Evolutionary conservation across 2,797 vertebrate species (phyloP).

Genomic region (Gephyroberyx darwinii): DNA sequence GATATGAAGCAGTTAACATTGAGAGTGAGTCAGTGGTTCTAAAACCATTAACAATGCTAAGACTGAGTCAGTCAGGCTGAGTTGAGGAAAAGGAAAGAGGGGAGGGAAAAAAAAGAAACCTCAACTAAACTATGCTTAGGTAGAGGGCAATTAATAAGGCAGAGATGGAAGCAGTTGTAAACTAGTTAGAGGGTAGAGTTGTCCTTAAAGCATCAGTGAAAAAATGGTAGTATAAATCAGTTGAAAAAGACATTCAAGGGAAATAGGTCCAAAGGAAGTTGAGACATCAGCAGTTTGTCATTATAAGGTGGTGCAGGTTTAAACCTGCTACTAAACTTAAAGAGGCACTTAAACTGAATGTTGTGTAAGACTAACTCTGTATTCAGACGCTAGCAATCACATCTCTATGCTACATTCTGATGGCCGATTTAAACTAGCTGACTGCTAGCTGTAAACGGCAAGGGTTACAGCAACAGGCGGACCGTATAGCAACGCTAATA

Average conservation of each 20-base stretch:
- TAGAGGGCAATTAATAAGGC: constrained; percentile 61
- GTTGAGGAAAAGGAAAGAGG: constrained; percentile 27
- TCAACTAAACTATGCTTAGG: constrained; percentile 1
- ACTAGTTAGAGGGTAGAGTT: constrained; percentile 32
- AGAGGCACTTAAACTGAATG: constrained; percentile 77
- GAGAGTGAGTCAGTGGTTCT: constrained; percentile 16
- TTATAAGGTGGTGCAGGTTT: no score
- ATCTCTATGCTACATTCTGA: constrained; percentile 32
- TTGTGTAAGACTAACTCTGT: constrained; percentile 40
- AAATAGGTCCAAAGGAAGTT: constrained; percentile 64
- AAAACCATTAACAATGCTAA: constrained; percentile 6
- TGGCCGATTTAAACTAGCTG: constrained; percentile 18
- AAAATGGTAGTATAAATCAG: constrained; percentile 56
- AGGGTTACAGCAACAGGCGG: not conserved
- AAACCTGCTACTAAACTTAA: constrained; percentile 53
- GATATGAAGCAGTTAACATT: constrained; percentile 17
- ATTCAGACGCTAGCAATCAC: not conserved
- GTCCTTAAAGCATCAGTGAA: constrained; percentile 41
- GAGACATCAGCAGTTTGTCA: constrained; percentile 36
- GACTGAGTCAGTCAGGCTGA: constrained; percentile 24
- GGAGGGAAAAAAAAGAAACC: constrained; percentile 2
- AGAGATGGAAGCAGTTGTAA: constrained; percentile 52
- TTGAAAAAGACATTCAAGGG: constrained; percentile 54
- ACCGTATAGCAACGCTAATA: constrained; percentile 7
- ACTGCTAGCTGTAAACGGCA: constrained; percentile 4